Base-by-base conservation (phyloP, 2,797 vertebrate species). In the Mionectes olivaceus region DNA sequence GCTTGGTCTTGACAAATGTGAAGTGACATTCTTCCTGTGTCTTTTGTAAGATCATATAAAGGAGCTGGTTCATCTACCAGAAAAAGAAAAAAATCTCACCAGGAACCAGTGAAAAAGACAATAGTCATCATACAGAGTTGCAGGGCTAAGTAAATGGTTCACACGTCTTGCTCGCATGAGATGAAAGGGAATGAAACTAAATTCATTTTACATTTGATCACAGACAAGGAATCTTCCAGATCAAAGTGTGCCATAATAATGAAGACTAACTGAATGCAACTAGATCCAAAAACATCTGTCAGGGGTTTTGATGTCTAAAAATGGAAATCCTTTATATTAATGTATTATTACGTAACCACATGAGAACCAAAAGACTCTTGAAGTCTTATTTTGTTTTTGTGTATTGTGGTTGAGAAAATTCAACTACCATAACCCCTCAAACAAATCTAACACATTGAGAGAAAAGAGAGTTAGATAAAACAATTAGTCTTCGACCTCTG, bases 31-130 rank as follows among this genome's bases (percentile, higher is more conserved):
- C 93, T 93, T 83, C 87, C 21, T 55, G 78, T 94, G 78, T 94
- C 97, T 97, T 98, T 98, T 98, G 97, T 98, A 95, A 92, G 93
- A 95, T 95, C 59, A 90, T 96, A 98, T 97, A 97, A 98, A 98
- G 86, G 96, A 97, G 78, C 67, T 94, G 81, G 94, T 96, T 97
- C 93, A 91, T 96, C 90, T 91, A 96, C 74, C 55, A 91, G 90
- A 89, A 91, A 94, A 91, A 94, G 83, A 83, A 94, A 96, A 93
- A 95, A 95, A 94, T 61, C 94, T 89, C 95, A 94, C 86, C 89
- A 96, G 95, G 95, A 94, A 96, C 82, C 81, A 95, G 89, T 92
- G 93, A 93, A 90, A 96, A 84, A 93, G 93, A 96, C 75, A 95
- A 94, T 96, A 56, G 71, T 92, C 33, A 70, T 94, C 95, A 86